These are phyloP conservation scores for Chromobotia macracanthus DNA, from an alignment of 2,797 vertebrate genomes.

Conservation along the genomic window DNA sequence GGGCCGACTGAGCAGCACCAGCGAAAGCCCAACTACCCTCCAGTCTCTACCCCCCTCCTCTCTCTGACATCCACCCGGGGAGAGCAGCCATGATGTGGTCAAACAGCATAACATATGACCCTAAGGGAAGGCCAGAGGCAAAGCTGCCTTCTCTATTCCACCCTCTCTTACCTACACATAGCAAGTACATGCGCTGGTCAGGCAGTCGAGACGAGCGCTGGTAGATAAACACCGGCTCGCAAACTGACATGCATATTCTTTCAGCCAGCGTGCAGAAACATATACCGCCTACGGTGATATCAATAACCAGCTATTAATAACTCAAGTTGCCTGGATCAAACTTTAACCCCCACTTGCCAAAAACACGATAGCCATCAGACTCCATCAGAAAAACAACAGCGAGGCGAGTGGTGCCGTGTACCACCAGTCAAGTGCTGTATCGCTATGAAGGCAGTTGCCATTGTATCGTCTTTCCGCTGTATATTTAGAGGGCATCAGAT, in stretches of 20 bases:
- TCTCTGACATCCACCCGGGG: constrained; percentile 52
- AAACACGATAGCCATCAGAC: background rate
- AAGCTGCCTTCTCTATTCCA: constrained; percentile 48
- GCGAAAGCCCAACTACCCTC: constrained; percentile 33
- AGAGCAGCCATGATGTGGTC: constrained; percentile 64
- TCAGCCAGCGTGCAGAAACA: constrained; percentile 8
- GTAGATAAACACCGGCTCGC: constrained; percentile 33
- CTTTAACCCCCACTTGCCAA: constrained; percentile 5
- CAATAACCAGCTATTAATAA: constrained; percentile 45
- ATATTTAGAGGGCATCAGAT: background rate
- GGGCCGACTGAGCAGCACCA: constrained; percentile 40
- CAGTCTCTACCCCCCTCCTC: constrained; percentile 34
- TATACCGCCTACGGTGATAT: constrained; percentile 34
- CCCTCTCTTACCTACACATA: constrained; percentile 39
- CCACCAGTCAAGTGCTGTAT: background rate
- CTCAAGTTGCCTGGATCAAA: constrained; percentile 39
- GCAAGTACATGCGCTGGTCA: constrained; percentile 23
- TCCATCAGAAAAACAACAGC: background rate
- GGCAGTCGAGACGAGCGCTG: constrained; percentile 18
- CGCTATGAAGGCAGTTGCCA: background rate
- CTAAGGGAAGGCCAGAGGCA: constrained; percentile 64
- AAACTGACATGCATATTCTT: constrained; percentile 43
- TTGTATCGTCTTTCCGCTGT: background rate
- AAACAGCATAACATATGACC: constrained; percentile 69
- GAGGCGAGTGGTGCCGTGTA: background rate